These are phyloP conservation scores for Drosophila anomalata DNA, from an alignment of 2,888 invertebrate species.

Conservation along the genomic window DNA sequence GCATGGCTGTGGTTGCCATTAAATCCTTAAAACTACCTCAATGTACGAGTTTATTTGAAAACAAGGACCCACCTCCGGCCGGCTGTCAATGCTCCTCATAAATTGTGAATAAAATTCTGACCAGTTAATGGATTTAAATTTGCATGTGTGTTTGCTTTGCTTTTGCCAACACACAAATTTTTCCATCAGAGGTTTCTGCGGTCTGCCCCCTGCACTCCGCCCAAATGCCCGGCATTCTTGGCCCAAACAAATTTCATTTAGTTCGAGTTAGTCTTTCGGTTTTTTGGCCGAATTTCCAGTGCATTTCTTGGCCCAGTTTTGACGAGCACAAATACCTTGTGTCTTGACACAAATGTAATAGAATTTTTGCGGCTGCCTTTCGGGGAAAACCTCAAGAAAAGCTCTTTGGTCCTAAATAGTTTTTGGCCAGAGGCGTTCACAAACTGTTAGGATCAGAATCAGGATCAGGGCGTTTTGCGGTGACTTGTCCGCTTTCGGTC, in stretches of 20 bases:
- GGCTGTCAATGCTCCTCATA: constrained; percentile 42
- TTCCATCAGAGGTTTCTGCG: constrained; percentile 38
- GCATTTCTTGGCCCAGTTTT: constrained; percentile 9
- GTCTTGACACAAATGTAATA: constrained; percentile 33
- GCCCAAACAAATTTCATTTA: constrained; percentile 22
- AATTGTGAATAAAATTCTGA: constrained; percentile 50
- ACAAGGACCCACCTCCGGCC: constrained; percentile 20
- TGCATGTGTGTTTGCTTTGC: constrained; percentile 36
- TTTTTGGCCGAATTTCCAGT: constrained; percentile 1
- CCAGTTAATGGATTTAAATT: constrained; percentile 75
- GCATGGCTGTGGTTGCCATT: constrained; percentile 59
- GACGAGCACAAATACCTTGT: constrained; percentile 15
- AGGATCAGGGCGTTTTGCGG: not conserved
- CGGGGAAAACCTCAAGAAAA: constrained; percentile 15
- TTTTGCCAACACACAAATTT: constrained; percentile 18
- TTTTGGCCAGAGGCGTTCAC: constrained; percentile 1
- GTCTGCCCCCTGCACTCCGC: constrained; percentile 12
- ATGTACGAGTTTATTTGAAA: constrained; percentile 44
- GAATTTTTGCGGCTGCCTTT: not conserved
- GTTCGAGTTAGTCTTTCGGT: not conserved
- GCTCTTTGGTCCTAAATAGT: constrained; percentile 16
- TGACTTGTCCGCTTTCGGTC: not conserved
- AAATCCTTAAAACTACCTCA: constrained; percentile 73
- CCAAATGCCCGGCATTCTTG: constrained; percentile 25
- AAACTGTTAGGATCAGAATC: constrained; percentile 1